Evolutionary conservation across 2,888 invertebrate species (phyloP).

Genomic region (Lissonota sp.): DNA sequence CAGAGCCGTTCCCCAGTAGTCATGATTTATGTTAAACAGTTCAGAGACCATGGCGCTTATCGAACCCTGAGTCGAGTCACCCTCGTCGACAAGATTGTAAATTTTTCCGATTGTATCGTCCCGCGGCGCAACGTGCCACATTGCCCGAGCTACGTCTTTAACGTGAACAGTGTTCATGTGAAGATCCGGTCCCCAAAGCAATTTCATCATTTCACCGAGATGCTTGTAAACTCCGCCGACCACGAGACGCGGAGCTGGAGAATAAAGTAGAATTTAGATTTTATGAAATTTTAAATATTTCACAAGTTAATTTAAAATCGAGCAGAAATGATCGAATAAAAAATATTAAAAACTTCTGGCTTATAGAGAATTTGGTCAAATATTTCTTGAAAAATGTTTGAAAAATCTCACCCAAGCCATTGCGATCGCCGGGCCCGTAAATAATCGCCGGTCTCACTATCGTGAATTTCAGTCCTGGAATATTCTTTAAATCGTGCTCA

Average conservation of each 20-base stretch:
- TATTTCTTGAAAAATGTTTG: no score
- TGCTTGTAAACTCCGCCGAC: slow-evolving; percentile 95
- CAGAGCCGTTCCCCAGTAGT: slow-evolving; percentile 93
- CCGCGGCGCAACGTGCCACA: slow-evolving; percentile 89
- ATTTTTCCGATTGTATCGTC: slow-evolving; percentile 86
- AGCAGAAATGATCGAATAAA: no score
- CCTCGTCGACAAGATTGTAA: slow-evolving; percentile 94
- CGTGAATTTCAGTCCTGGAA: slow-evolving; percentile 90
- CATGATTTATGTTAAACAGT: slow-evolving; percentile 93
- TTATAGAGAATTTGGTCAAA: no score
- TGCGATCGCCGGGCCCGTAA: slow-evolving; percentile 93
- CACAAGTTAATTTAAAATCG: no score
- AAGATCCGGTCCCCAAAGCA: slow-evolving; percentile 94
- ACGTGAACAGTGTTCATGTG: slow-evolving; percentile 96
- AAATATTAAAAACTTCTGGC: no score
- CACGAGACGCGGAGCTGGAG: slow-evolving; percentile 93
- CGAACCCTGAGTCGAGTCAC: slow-evolving; percentile 93
- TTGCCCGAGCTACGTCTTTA: slow-evolving; percentile 91
- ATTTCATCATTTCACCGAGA: slow-evolving; percentile 95
- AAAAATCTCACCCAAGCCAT: slow-evolving; percentile 89
- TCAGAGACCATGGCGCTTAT: slow-evolving; percentile 92
- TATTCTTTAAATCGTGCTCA: slow-evolving; percentile 90
- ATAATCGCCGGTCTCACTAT: slow-evolving; percentile 93
- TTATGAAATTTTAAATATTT: no score
- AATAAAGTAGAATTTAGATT: no score